These are phyloP conservation scores for Osmerus eperlanus DNA, from an alignment of 2,113 vertebrate species.

Conservation along the genomic window DNA sequence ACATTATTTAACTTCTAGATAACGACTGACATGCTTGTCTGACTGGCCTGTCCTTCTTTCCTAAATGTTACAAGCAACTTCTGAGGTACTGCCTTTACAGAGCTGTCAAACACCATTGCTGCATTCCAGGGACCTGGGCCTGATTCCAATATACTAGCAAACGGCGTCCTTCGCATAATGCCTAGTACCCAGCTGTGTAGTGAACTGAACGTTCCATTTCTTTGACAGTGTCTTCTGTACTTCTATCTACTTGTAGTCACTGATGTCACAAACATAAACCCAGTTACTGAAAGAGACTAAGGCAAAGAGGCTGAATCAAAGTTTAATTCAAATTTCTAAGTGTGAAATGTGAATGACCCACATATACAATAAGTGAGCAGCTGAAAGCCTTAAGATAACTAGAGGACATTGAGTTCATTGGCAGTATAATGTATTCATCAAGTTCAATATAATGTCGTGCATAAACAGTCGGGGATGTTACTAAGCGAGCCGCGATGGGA, in stretches of 20 bases:
- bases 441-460: too few species aligned
- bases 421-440: too few species aligned
- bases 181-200: not conserved
- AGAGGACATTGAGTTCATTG: too few species aligned
- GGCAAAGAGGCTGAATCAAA: constrained; percentile 33
- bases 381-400: too few species aligned
- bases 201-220: not conserved
- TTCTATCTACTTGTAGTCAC: not conserved
- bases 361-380: not conserved
- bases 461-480: not conserved
- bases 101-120: constrained; percentile 7
- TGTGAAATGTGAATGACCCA: constrained; percentile 50
- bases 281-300: constrained; percentile 23
- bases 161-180: not conserved
- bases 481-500: not conserved
- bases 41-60: too few species aligned
- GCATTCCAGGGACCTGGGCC: constrained; percentile 15
- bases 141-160: constrained; percentile 20
- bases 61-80: too few species aligned
- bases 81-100: too few species aligned
- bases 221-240: not conserved
- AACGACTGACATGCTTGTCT: too few species aligned
- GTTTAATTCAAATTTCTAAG: constrained; percentile 52
- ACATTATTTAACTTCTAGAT: too few species aligned
- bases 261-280: not conserved